Evolutionary conservation across 2,797 vertebrate genomes (phyloP).

Genomic region (Sphenodon punctatus): DNA sequence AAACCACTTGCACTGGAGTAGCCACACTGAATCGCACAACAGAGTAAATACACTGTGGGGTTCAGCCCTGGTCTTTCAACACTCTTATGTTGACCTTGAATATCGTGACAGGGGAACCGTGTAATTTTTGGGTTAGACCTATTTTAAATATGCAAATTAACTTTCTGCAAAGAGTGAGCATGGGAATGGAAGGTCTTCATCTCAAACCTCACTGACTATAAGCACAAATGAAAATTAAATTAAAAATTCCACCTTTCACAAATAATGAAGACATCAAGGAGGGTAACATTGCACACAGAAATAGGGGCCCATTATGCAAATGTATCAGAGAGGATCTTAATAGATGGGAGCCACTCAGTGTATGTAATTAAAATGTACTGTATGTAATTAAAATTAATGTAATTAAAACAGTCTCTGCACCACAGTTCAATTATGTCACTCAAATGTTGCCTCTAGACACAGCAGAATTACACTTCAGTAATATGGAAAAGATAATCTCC

Average conservation of each 20-base stretch:
- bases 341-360: slow-evolving; percentile 36
- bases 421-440: slow-evolving; percentile 57
- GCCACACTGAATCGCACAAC: neutral
- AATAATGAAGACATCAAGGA: slow-evolving; percentile 63
- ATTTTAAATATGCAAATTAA: slow-evolving; percentile 20
- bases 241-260: slow-evolving; percentile 9
- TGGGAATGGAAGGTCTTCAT: neutral
- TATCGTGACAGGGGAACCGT: neutral
- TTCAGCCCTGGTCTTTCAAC: neutral
- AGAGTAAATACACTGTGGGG: too few relatives aligned
- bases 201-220: slow-evolving; percentile 35
- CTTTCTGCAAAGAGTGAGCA: slow-evolving; percentile 33
- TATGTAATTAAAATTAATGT: slow-evolving; percentile 72
- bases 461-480: slow-evolving; percentile 24
- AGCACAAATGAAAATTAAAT: slow-evolving; percentile 48
- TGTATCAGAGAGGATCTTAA: slow-evolving; percentile 39
- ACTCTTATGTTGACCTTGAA: neutral
- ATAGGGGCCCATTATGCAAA: slow-evolving; percentile 47
- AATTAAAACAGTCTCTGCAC: slow-evolving; percentile 56
- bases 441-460: slow-evolving; percentile 42
- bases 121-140: neutral
- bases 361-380: slow-evolving; percentile 66
- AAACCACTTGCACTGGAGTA: neutral
- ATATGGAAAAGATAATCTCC: slow-evolving; percentile 9
- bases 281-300: slow-evolving; percentile 39